Conservation (phyloP, 2,113 vertebrate genomes). For the Saguinus midas region DNA sequence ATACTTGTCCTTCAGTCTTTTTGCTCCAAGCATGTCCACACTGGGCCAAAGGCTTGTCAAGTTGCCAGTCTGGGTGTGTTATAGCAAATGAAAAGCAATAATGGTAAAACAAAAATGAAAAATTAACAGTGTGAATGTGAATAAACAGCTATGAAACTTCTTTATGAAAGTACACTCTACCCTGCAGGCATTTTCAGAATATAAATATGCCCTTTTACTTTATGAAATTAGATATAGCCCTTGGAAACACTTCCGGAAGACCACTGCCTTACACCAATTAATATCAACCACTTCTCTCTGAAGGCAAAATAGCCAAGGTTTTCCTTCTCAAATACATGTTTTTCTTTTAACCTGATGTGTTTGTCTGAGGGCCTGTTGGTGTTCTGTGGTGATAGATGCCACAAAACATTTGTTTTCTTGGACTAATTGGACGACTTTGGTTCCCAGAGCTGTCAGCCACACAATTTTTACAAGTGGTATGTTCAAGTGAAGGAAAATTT, state of each 20-base stretch:
- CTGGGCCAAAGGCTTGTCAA: background rate
- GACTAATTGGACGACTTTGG: slow-evolving; percentile 60
- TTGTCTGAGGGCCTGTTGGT: slow-evolving; percentile 16
- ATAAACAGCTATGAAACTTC: background rate
- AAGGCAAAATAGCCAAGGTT: background rate
- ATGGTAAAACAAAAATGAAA: background rate
- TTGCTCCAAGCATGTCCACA: background rate
- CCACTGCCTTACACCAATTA: background rate
- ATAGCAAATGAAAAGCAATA: background rate
- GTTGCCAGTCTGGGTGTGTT: background rate
- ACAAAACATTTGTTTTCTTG: slow-evolving; percentile 55
- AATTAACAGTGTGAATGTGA: background rate
- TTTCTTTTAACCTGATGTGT: slow-evolving; percentile 41
- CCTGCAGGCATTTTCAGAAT: background rate
- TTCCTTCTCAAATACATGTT: background rate
- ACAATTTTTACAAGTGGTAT: slow-evolving; percentile 64
- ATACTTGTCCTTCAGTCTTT: background rate
- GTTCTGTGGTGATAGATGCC: slow-evolving; percentile 42
- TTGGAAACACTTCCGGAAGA: background rate
- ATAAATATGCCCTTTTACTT: background rate
- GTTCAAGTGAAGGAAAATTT: slow-evolving; percentile 53
- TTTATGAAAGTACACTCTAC: background rate
- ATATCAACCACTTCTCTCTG: background rate
- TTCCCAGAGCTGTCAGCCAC: slow-evolving; percentile 63
- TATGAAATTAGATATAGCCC: background rate